phyloP scores from a whole-genome alignment of 92 coral and sea anemone species.

The Siderastrea radians region DNA sequence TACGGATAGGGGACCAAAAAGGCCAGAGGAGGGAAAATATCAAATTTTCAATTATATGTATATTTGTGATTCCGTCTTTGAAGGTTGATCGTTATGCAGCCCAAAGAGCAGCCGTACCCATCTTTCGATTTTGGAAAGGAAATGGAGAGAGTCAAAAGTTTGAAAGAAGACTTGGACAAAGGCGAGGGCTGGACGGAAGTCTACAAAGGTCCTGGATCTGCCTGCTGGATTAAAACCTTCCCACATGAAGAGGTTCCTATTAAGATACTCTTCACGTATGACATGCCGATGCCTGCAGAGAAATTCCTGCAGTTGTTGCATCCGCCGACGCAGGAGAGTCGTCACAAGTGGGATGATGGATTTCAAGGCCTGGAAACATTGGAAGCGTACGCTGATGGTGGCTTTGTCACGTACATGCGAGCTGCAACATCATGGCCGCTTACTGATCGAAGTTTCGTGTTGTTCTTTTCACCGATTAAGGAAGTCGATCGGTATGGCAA shows the following conservation, averaged over 20 bases:
- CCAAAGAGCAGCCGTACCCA: neutral
- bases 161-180: conserved; percentile 26
- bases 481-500: neutral
- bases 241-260: conserved; percentile 34
- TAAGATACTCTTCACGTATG: conserved; percentile 21
- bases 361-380: conserved; percentile 22
- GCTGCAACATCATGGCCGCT: neutral
- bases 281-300: conserved; percentile 33
- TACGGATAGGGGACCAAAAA: too few species aligned
- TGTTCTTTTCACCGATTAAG: neutral
- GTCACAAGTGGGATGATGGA: conserved; percentile 45
- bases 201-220: neutral
- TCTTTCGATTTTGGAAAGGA: conserved; percentile 20
- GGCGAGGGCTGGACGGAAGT: conserved; percentile 12
- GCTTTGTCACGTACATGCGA: neutral
- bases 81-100: neutral
- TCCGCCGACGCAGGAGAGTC: conserved; percentile 23
- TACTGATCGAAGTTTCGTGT: neutral
- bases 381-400: conserved; percentile 4
- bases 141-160: conserved; percentile 3
- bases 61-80: too few species aligned
- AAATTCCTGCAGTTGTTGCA: conserved; percentile 15
- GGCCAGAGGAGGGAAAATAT: too few species aligned
- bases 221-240: conserved; percentile 7
- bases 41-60: too few species aligned